Conservation (phyloP, 2,888 invertebrate species). For the Piscicola geometra region DNA sequence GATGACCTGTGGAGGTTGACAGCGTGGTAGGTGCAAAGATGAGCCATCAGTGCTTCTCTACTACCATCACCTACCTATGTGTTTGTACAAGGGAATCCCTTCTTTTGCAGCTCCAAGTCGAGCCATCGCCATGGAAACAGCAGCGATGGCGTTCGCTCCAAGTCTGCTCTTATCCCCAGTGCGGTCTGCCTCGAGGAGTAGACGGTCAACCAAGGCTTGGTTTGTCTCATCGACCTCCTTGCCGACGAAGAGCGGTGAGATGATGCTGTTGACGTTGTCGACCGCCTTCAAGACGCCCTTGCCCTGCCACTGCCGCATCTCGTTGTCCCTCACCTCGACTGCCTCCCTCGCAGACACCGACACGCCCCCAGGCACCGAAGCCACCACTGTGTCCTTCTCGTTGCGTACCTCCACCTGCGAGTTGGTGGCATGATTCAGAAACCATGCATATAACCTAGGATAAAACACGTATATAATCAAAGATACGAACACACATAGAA, state of each 20-base stretch:
- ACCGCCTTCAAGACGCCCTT: conserved; percentile 32
- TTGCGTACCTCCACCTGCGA: conserved; percentile 27
- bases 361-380: conserved; percentile 18
- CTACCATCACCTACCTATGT: background rate
- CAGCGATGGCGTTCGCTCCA: conserved; percentile 30
- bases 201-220: conserved; percentile 20
- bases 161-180: conserved; percentile 26
- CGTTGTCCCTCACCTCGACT: conserved; percentile 23
- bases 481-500: no score
- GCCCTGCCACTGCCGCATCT: conserved; percentile 24
- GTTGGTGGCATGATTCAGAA: no score
- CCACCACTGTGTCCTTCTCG: conserved; percentile 25
- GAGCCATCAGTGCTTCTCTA: no score
- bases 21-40: no score
- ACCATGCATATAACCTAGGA: no score
- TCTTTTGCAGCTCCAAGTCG: conserved; percentile 26
- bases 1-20: no score
- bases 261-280: conserved; percentile 27
- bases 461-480: no score
- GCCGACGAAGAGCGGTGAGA: conserved; percentile 26
- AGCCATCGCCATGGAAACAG: conserved; percentile 32
- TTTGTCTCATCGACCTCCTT: conserved; percentile 32
- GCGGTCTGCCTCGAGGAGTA: conserved; percentile 22
- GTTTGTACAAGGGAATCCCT: background rate
- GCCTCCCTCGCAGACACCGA: conserved; percentile 6